Evolutionary conservation across 1,140 invertebrate species (phyloP).

Genomic region (Riptortus pedestris): DNA sequence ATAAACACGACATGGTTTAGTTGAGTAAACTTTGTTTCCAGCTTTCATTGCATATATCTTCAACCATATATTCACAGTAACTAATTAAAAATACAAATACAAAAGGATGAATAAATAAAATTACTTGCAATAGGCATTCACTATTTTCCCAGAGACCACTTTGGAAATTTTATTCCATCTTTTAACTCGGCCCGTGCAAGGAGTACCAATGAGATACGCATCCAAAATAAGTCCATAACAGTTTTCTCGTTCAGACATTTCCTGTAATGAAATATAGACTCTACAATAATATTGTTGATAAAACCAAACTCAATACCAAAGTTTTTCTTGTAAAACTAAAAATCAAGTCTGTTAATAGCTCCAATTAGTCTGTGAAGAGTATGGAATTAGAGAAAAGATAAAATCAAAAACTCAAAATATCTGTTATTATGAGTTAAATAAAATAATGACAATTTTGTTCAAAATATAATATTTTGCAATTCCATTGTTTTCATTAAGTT

Average conservation of each 20-base stretch:
- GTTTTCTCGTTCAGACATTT: constrained; percentile 43
- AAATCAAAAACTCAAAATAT: too few relatives aligned
- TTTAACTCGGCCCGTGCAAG: constrained; percentile 44
- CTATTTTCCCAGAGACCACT: constrained; percentile 52
- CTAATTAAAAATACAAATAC: neutral
- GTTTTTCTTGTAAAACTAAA: neutral
- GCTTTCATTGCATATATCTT: too few relatives aligned
- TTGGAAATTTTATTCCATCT: constrained; percentile 46
- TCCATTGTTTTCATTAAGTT: too few relatives aligned
- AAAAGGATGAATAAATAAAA: neutral
- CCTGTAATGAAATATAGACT: constrained; percentile 34
- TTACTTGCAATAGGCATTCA: constrained; percentile 56
- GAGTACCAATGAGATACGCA: constrained; percentile 57
- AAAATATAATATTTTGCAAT: too few relatives aligned
- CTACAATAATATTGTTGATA: neutral
- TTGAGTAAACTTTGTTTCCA: too few relatives aligned
- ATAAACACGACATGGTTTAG: too few relatives aligned
- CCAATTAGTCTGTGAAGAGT: too few relatives aligned
- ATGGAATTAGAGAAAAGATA: too few relatives aligned
- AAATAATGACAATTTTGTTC: too few relatives aligned
- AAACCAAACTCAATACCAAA: neutral
- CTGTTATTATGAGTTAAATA: too few relatives aligned
- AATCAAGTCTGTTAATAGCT: neutral
- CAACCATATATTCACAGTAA: too few relatives aligned
- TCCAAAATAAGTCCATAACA: constrained; percentile 58